phyloP scores from a whole-genome alignment of 2,888 invertebrate species.

The Phymatocera aterrima region DNA sequence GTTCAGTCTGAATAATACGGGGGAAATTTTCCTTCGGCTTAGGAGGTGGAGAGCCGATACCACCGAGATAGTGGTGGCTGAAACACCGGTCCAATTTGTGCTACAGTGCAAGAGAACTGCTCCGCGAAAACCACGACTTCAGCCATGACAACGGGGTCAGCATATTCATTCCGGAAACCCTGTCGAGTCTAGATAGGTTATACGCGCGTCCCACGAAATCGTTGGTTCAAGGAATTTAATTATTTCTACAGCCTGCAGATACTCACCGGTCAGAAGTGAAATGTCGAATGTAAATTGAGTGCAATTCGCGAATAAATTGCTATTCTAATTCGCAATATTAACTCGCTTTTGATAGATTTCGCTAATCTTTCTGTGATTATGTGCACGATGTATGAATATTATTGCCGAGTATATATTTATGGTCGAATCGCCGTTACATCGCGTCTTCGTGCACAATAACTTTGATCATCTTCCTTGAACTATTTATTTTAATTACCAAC shows the following conservation, averaged over 20 bases:
- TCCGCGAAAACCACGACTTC: slow-evolving; percentile 30
- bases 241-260: slow-evolving; percentile 12
- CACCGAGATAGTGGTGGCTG: background rate
- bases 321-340: background rate
- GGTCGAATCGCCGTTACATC: too few species aligned
- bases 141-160: slow-evolving; percentile 42
- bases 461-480: too few species aligned
- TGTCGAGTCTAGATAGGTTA: slow-evolving; percentile 31
- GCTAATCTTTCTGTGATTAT: background rate
- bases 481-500: too few species aligned
- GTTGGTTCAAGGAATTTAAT: slow-evolving; percentile 30
- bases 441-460: too few species aligned
- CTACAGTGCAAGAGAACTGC: slow-evolving; percentile 8
- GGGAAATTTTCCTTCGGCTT: slow-evolving; percentile 22
- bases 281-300: background rate
- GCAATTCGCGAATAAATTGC: slow-evolving; percentile 22
- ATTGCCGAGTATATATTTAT: too few species aligned
- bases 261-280: background rate
- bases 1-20: background rate
- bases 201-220: slow-evolving; percentile 17
- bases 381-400: too few species aligned
- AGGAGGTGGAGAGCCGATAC: slow-evolving; percentile 23
- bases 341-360: background rate
- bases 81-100: slow-evolving; percentile 39
- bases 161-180: slow-evolving; percentile 30